A percentile compares a stretch with the other conserved stretches of the same genome.
Conservation (phyloP, 1,140 invertebrate genomes). For the Bombus huntii region DNA sequence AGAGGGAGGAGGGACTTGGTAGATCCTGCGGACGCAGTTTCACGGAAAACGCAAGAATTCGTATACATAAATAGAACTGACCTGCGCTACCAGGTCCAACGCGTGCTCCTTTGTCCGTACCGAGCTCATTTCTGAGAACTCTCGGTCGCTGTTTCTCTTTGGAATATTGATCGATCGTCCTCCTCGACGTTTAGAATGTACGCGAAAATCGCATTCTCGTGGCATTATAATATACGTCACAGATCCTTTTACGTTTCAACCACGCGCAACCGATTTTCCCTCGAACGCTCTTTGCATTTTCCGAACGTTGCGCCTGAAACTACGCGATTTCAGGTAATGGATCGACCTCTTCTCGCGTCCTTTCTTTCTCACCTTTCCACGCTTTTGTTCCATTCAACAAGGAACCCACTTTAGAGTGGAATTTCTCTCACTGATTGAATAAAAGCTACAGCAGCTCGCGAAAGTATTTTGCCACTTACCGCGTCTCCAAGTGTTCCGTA, state of each 20-base stretch:
- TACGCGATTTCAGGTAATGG: not conserved
- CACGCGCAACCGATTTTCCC: not conserved
- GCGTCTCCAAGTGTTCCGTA: no score
- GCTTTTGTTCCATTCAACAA: not conserved
- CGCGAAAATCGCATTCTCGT: slow-evolving; percentile 10
- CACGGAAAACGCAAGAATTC: slow-evolving; percentile 21
- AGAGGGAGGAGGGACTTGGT: not conserved
- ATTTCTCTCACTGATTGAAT: not conserved
- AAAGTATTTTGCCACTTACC: not conserved
- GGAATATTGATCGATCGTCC: slow-evolving; percentile 29
- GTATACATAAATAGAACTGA: slow-evolving; percentile 46
- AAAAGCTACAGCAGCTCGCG: not conserved
- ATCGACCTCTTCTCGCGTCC: not conserved
- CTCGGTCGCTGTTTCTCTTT: not conserved
- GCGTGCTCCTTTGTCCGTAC: slow-evolving; percentile 7
- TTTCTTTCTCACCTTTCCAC: not conserved
- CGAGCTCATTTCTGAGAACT: slow-evolving; percentile 4
- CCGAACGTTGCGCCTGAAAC: not conserved
- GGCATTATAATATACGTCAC: not conserved
- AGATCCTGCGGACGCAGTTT: not conserved
- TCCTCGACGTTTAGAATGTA: not conserved
- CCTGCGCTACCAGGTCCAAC: slow-evolving; percentile 28
- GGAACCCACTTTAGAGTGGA: not conserved
- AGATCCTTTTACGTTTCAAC: not conserved
- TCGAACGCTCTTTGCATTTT: not conserved